These are phyloP conservation scores for Baronia brevicornis DNA, from an alignment of 2,888 invertebrate species.

Conservation along the genomic window DNA sequence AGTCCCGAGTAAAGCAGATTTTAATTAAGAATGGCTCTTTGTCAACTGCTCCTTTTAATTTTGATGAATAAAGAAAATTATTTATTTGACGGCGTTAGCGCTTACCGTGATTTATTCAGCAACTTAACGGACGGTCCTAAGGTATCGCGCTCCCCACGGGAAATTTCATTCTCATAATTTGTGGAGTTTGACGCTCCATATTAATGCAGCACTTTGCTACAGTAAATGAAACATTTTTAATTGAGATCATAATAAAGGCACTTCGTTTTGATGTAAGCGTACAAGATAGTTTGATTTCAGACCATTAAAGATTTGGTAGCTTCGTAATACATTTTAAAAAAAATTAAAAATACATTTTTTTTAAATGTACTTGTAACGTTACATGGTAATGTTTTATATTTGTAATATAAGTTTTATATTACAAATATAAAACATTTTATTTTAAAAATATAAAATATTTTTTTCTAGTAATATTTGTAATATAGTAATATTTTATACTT, in stretches of 20 bases:
- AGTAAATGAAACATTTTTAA: slow-evolving; percentile 15
- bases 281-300: no score
- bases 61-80: slow-evolving; percentile 74
- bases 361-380: no score
- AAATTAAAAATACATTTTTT: no score
- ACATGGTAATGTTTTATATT: no score
- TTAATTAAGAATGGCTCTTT: slow-evolving; percentile 67
- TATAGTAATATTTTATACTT: neutral
- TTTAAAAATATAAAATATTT: no score
- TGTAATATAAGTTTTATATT: no score
- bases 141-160: slow-evolving; percentile 42
- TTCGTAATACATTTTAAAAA: no score
- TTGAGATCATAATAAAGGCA: no score
- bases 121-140: slow-evolving; percentile 56
- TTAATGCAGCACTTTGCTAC: slow-evolving; percentile 31
- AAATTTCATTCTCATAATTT: slow-evolving; percentile 58
- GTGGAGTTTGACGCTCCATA: slow-evolving; percentile 38
- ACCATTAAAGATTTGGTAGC: no score
- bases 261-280: no score
- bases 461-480: neutral
- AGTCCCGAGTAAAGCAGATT: slow-evolving; percentile 50
- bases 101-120: slow-evolving; percentile 63
- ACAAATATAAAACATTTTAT: no score
- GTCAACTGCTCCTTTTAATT: slow-evolving; percentile 72
- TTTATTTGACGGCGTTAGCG: slow-evolving; percentile 66